Evolutionary conservation across 2,113 vertebrate species (phyloP).

Genomic region (Scytalopus superciliaris): DNA sequence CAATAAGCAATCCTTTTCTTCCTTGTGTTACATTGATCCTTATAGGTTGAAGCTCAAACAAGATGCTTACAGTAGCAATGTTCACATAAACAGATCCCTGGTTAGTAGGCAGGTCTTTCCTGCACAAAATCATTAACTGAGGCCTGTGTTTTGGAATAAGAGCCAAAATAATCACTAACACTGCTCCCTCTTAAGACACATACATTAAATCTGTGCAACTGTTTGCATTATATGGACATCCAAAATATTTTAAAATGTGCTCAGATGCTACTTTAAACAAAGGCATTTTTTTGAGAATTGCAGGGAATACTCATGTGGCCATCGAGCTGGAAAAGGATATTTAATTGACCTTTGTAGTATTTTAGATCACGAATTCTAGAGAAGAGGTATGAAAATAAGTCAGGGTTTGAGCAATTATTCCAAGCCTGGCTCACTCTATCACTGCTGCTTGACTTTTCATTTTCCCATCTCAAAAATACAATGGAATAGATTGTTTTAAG

Average conservation of each 20-base stretch:
- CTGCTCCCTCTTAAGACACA: not conserved
- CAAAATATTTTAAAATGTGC: not conserved
- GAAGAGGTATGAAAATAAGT: not conserved
- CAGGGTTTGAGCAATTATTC: not conserved
- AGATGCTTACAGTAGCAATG: not conserved
- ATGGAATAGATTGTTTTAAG: not conserved
- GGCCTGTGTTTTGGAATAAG: not conserved
- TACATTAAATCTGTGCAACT: not conserved
- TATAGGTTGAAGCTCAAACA: not conserved
- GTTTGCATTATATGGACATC: not conserved
- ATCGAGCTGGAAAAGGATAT: not conserved
- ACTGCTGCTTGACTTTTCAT: not conserved
- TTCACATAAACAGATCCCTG: not conserved
- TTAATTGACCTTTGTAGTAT: not conserved
- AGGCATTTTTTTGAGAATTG: not conserved
- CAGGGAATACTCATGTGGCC: not conserved
- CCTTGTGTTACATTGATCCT: not conserved
- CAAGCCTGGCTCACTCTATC: not conserved
- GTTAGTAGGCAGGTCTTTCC: not conserved
- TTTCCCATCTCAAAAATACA: not conserved
- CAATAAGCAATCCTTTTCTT: not conserved
- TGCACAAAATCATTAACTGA: not conserved
- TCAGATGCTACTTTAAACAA: not conserved
- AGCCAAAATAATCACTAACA: not conserved
- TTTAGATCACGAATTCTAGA: not conserved